These are phyloP conservation scores for Oreochromis tanganicae DNA, from an alignment of 2,113 vertebrate species.

Conservation along the genomic window DNA sequence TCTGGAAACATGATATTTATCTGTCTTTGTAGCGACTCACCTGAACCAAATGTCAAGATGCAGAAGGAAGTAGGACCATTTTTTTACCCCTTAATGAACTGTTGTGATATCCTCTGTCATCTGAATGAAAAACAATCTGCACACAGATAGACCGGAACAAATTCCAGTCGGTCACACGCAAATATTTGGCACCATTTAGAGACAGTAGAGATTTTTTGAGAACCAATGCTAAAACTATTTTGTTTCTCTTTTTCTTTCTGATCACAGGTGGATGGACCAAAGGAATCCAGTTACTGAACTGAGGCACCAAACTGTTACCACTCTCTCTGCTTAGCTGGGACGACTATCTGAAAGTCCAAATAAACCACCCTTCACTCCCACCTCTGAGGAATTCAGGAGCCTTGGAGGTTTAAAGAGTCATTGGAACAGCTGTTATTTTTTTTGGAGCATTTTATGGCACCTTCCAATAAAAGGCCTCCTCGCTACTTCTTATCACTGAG, in stretches of 20 bases:
- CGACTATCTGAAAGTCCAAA: conserved; percentile 8
- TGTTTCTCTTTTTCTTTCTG: neutral
- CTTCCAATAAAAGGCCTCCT: conserved; percentile 15
- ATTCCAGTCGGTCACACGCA: neutral
- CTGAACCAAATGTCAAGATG: neutral
- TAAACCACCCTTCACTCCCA: conserved; percentile 14
- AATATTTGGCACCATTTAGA: neutral
- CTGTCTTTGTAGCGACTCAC: neutral
- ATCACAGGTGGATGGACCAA: conserved; percentile 36
- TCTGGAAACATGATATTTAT: neutral
- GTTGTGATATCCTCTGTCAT: neutral
- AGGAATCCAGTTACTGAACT: neutral
- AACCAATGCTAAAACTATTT: neutral
- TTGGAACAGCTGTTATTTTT: conserved; percentile 22
- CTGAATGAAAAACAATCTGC: neutral
- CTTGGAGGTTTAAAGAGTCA: conserved; percentile 28
- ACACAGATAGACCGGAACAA: neutral
- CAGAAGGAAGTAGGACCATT: neutral
- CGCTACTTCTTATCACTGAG: conserved; percentile 40
- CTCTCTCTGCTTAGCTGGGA: conserved; percentile 1
- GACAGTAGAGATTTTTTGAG: neutral
- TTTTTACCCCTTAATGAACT: neutral
- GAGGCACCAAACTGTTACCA: conserved; percentile 6
- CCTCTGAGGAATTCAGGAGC: conserved; percentile 48
- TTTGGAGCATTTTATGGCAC: neutral